Evolutionary conservation across 2,797 vertebrate genomes (phyloP).

Genomic region (Enteromius fasciolatus): DNA sequence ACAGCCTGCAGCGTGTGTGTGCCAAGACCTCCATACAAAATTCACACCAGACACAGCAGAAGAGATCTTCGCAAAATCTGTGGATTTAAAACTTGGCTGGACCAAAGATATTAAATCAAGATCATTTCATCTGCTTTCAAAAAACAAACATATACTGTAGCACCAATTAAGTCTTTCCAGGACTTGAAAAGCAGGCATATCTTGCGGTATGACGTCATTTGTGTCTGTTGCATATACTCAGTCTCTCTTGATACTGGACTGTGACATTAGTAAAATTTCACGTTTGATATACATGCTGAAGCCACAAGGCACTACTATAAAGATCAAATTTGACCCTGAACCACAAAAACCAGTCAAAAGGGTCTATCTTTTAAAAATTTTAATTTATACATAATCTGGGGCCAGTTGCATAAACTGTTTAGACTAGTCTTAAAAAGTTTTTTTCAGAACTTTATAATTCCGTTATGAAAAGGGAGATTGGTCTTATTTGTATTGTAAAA

Average conservation of each 20-base stretch:
- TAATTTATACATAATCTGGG: too few species aligned
- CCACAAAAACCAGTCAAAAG: too few species aligned
- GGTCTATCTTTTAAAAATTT: too few species aligned
- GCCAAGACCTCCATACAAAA: conserved; percentile 65
- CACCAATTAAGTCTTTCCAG: conserved; percentile 43
- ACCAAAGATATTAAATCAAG: conserved; percentile 69
- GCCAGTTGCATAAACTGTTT: too few species aligned
- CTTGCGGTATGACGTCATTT: conserved; percentile 57
- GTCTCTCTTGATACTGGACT: not conserved
- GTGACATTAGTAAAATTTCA: not conserved
- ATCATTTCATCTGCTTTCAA: conserved; percentile 59
- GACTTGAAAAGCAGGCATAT: conserved; percentile 29
- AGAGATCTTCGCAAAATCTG: conserved; percentile 63
- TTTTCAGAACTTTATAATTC: too few species aligned
- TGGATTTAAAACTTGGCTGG: conserved; percentile 65
- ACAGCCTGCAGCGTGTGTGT: conserved; percentile 37
- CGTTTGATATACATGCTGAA: conserved; percentile 25
- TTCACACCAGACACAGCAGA: conserved; percentile 66
- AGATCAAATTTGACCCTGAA: not conserved
- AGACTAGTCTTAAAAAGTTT: too few species aligned
- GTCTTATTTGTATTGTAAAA: too few species aligned
- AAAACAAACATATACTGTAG: conserved; percentile 56
- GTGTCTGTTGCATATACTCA: conserved; percentile 63
- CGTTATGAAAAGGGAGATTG: too few species aligned
- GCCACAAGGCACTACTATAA: not conserved